Evolutionary conservation across 2,797 vertebrate species (phyloP), one percentile per base, ranked within the genome.

Genomic region (Sternarchorhynchus goeldii): DNA sequence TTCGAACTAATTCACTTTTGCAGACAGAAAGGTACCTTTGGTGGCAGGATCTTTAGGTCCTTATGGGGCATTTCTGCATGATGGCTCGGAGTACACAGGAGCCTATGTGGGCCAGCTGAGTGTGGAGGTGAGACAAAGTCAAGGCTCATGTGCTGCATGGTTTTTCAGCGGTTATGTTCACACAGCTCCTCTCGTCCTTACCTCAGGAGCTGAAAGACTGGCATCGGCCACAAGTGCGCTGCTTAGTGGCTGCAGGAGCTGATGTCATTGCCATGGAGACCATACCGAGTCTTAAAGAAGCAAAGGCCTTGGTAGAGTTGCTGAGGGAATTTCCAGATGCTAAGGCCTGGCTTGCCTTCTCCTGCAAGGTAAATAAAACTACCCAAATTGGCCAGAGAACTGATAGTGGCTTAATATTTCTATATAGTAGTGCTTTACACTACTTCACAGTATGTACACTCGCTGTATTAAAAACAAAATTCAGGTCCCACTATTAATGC

Each of bases 241-340:
- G 91, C 65, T 87, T 95, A 16, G 84, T 86, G 58, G 89, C 91
- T 60, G 93, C 93, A 4, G 94, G 93, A 79, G 88, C 88, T 21
- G 94, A 95, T 83, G 69, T 95, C 6, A 83, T 95, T 18, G 94
- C 94, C 53, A 88, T 95, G 73, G 94, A 95, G 86, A 95, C 94
- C 14, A 90, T 95, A 82, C 94, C 94, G 1, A 91, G 93, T 57
- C 85, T 92, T 72, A 95, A 94, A 86, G 94, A 95, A 84, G 94
- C 91, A 0, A 84, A 89, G 69, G 93, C 94, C 53, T 72, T 95
- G 76, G 80, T 93, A 69, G 91, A 93, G 83, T 88, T 95, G 74
- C 90, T 95, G 53, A 87, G 86, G 78, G 94, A 95, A 86, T 94
- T 94, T 78, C 93, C 94, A 0, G 82, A 90, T 80, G 75, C 81